phyloP scores from a whole-genome alignment of 2,888 invertebrate species.

The Tridacna gigas region DNA sequence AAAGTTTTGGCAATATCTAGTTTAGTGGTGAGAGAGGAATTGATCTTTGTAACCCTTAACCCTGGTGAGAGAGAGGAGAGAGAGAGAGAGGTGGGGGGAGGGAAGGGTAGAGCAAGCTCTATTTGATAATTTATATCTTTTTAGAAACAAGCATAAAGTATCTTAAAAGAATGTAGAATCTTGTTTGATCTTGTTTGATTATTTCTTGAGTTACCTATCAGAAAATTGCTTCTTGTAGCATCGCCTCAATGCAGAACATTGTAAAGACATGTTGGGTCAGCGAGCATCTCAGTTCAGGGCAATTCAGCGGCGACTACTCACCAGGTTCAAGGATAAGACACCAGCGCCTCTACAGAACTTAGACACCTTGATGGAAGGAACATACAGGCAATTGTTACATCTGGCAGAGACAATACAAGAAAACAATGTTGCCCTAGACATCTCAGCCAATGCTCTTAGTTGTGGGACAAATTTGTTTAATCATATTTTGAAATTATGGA shows the following conservation, averaged over 20 bases:
- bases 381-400: conserved; percentile 87
- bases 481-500: conserved; percentile 84
- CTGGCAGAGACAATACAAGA: conserved; percentile 83
- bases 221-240: conserved; percentile 64
- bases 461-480: conserved; percentile 84
- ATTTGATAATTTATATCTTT: too few relatives aligned
- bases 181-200: too few relatives aligned
- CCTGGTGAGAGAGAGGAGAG: too few relatives aligned
- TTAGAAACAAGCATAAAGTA: too few relatives aligned
- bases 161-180: too few relatives aligned
- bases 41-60: too few relatives aligned
- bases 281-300: conserved; percentile 90
- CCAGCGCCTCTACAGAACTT: conserved; percentile 90
- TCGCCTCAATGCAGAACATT: conserved; percentile 76
- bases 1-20: too few relatives aligned
- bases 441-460: conserved; percentile 83
- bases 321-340: conserved; percentile 92
- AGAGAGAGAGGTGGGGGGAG: too few relatives aligned
- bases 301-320: conserved; percentile 91
- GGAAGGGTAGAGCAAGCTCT: too few relatives aligned
- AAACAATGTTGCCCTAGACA: conserved; percentile 80
- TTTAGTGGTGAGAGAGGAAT: too few relatives aligned
- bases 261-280: conserved; percentile 85
- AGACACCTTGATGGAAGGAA: conserved; percentile 90
- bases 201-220: neutral